A percentile compares a stretch with the other conserved stretches of the same genome.
These are phyloP conservation scores for Flexamia atlantica DNA, from an alignment of 2,888 invertebrate species.

Conservation along the genomic window DNA sequence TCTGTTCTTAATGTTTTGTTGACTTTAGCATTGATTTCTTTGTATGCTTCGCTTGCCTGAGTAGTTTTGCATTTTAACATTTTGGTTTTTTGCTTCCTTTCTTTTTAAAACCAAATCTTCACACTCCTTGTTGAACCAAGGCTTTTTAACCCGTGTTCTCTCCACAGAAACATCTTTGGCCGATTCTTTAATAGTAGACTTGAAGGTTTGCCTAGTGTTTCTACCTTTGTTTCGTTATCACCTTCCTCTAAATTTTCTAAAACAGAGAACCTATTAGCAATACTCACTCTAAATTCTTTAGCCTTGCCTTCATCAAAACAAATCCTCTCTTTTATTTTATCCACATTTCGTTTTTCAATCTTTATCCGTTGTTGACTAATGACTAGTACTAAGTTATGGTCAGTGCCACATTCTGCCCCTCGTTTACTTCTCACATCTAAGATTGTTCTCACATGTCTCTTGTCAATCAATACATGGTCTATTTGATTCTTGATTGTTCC, in stretches of 20 bases:
- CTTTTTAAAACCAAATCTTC: constrained; percentile 11
- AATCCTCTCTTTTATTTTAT: constrained; percentile 19
- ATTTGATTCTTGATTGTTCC: constrained; percentile 62
- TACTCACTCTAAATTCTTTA: neutral
- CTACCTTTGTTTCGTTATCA: no score
- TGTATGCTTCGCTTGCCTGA: neutral
- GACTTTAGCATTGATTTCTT: neutral
- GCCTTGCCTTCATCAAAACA: neutral
- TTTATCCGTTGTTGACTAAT: constrained; percentile 48
- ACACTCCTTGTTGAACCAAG: constrained; percentile 24
- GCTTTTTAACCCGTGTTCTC: constrained; percentile 7
- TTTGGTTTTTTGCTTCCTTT: neutral
- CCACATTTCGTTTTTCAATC: constrained; percentile 13
- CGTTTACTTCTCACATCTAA: constrained; percentile 51
- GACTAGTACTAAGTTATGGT: constrained; percentile 54
- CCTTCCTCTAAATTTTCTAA: neutral
- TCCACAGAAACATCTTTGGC: constrained; percentile 38
- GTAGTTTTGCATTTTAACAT: neutral
- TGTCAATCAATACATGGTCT: constrained; percentile 62
- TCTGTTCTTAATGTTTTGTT: constrained; percentile 6
- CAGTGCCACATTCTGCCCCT: constrained; percentile 60
- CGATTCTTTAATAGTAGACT: constrained; percentile 29
- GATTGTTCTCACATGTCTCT: constrained; percentile 44
- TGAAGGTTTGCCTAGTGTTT: constrained; percentile 50
- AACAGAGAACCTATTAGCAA: constrained; percentile 22